Percentiles rank a stretch among this genome's conserved stretches.
These are phyloP conservation scores for Cichladusa arquata DNA, from an alignment of 2,113 vertebrate genomes.

Conservation along the genomic window DNA sequence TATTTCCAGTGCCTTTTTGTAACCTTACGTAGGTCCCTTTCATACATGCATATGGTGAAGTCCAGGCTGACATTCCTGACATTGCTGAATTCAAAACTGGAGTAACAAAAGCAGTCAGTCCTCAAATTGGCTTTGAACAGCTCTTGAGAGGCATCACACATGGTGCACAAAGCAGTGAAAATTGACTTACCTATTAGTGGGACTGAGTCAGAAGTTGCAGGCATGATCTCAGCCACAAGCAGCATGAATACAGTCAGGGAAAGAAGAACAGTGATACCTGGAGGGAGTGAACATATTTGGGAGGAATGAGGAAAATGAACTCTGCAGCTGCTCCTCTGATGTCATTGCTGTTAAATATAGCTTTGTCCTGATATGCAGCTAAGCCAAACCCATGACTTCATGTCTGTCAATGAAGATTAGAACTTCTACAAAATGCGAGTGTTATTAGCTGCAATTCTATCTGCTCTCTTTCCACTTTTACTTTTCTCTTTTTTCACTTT, in stretches of 20 bases:
- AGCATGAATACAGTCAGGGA: slow-evolving; percentile 93
- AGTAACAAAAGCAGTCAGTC: not conserved
- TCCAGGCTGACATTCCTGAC: not conserved
- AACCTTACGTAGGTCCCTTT: not conserved
- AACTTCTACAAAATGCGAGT: not conserved
- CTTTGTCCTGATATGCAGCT: not conserved
- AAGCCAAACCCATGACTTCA: not conserved
- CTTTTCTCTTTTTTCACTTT: not conserved
- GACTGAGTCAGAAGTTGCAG: slow-evolving; percentile 90
- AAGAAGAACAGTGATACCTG: slow-evolving; percentile 89
- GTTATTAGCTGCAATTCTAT: not conserved
- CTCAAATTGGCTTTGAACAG: not conserved
- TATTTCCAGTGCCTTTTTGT: not conserved
- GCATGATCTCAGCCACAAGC: slow-evolving; percentile 92
- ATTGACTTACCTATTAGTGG: slow-evolving; percentile 83
- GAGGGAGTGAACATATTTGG: not conserved
- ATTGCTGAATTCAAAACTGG: not conserved
- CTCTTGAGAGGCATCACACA: not conserved
- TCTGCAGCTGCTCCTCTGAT: not conserved
- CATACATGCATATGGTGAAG: not conserved
- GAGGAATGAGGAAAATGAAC: not conserved
- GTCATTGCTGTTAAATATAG: not conserved
- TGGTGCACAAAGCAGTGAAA: not conserved
- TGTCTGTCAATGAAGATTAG: not conserved
- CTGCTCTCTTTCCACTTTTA: not conserved